Base-by-base conservation (phyloP, 2,888 invertebrate species). In the Carpatolechia fugitivella region DNA sequence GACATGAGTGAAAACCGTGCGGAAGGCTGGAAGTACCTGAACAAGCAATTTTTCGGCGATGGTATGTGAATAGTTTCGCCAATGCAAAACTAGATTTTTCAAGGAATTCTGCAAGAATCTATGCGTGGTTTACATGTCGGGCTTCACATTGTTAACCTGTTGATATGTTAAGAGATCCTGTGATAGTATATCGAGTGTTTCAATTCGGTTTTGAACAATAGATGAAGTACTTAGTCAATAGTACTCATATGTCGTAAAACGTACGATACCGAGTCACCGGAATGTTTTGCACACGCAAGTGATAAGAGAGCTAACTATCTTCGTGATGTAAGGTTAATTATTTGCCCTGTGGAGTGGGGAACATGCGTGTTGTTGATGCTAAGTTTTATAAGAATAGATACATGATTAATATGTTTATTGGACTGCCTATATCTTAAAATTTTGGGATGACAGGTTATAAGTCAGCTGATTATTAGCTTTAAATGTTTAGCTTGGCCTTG, bases 11-110 rank as follows among this genome's bases (percentile, higher is more conserved):
- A 85, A 55, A 86, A 87, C 30, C 87, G 90, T 40, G 89, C 82
- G 1, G 90, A 90, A 65, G 90, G 90, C 62, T 90, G 90, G 90
- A 90, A 90, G 65, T 90, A 84, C 72, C 76, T 90, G 59, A 90
- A 90, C 65, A 90, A 90, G 72, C 90, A 90, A 65, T 90, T 80
- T 76, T 90, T 90, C 62, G 90, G 90, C 51, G 90, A 90, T 68
- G 90, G 90, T 90, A 66, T 67, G 88, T 87, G 68, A 55, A 61
- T 62, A 64, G 61, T 58, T 59, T 31, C 55, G 41, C 33, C 60
- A 62, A 58, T 13, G 16, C 62, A 56, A 51, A 58, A 66, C 59
- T 66, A 60, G 55, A 29, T 61, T 60, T 66, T 68, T 60, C 61
- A 57, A 63, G 56, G 55, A 57, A 61, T 58, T 69, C 70, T 68